Conservation (phyloP, 1,140 invertebrate genomes). For the Coelopa frigida region DNA sequence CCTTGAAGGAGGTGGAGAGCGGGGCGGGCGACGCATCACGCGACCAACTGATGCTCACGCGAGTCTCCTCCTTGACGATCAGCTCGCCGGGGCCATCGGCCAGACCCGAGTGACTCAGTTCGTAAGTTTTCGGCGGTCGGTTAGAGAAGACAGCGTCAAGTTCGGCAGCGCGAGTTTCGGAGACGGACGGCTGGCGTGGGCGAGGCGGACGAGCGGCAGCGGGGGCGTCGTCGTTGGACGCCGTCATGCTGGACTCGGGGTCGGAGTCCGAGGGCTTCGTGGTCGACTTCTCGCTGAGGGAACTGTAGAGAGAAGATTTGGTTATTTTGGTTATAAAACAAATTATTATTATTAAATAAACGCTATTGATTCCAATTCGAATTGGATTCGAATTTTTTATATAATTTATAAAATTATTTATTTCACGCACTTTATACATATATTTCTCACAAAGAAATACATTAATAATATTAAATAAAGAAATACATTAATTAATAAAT, state of each 20-base stretch:
- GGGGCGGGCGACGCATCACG: conserved; percentile 36
- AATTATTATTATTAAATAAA: too few species aligned
- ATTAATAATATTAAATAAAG: too few species aligned
- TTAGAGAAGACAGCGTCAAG: background rate
- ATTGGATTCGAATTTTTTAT: too few species aligned
- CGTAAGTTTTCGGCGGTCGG: too few species aligned
- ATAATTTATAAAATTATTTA: too few species aligned
- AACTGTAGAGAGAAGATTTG: conserved; percentile 16
- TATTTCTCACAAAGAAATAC: too few species aligned
- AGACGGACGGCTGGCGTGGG: background rate
- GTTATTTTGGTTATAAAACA: background rate
- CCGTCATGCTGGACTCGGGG: too few species aligned
- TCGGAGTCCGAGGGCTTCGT: background rate
- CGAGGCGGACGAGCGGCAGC: background rate
- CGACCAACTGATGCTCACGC: conserved; percentile 41
- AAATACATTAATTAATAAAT: too few species aligned
- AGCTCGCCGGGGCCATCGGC: conserved; percentile 15
- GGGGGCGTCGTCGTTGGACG: background rate
- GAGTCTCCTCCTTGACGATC: conserved; percentile 38
- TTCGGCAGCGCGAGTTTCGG: background rate
- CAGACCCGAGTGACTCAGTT: conserved; percentile 5
- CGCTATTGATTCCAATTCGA: background rate
- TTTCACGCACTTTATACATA: too few species aligned
- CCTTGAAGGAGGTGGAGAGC: conserved; percentile 18
- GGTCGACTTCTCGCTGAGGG: conserved; percentile 36